Conservation (phyloP, 2,888 invertebrate genomes). For the Gymnoscelis rufifasciata region DNA sequence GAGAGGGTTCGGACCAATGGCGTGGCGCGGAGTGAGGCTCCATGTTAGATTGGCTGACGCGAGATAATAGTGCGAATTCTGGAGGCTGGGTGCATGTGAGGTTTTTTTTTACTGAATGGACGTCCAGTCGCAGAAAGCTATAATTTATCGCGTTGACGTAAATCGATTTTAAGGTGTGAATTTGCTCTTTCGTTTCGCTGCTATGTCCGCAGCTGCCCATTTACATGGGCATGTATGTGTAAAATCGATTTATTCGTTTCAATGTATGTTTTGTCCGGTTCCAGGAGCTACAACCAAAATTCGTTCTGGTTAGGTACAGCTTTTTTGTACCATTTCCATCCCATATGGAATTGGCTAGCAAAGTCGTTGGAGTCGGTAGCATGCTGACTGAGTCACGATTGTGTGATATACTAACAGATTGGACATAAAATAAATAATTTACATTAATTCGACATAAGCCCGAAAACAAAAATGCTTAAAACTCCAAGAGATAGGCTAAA, state of each 20-base stretch:
- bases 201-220: slow-evolving; percentile 35
- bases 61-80: slow-evolving; percentile 76
- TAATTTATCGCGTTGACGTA: slow-evolving; percentile 63
- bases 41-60: slow-evolving; percentile 58
- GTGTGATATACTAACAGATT: too few species aligned
- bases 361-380: too few species aligned
- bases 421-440: too few species aligned
- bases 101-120: slow-evolving; percentile 67
- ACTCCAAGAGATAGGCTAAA: too few species aligned
- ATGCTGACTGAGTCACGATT: too few species aligned
- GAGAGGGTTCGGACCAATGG: slow-evolving; percentile 53
- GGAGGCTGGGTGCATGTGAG: slow-evolving; percentile 67
- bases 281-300: background rate
- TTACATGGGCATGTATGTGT: slow-evolving; percentile 20
- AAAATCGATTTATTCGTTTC: slow-evolving; percentile 2
- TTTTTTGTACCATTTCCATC: background rate
- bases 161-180: slow-evolving; percentile 70
- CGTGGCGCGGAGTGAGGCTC: slow-evolving; percentile 29
- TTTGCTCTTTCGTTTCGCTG: slow-evolving; percentile 41
- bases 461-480: too few species aligned
- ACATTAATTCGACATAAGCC: too few species aligned
- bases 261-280: background rate
- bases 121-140: slow-evolving; percentile 57
- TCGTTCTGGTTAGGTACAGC: background rate
- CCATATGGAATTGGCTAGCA: background rate